phyloP scores from a whole-genome alignment of 2,797 vertebrate species.

The Chelmon rostratus region DNA sequence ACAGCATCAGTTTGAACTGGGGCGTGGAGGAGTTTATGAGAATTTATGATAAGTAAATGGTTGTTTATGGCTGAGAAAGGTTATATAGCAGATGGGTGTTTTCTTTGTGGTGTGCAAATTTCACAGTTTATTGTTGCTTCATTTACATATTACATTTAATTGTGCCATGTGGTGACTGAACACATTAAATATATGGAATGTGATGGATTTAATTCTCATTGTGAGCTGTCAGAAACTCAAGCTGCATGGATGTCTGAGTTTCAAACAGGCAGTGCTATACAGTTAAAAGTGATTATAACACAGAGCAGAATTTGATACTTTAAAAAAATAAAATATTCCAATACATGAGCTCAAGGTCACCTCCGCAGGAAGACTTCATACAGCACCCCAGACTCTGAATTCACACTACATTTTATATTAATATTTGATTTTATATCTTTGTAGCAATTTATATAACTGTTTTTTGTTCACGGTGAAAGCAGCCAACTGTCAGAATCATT shows the following conservation, averaged over 20 bases:
- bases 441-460: slow-evolving; percentile 41
- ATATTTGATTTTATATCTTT: slow-evolving; percentile 56
- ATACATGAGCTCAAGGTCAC: slow-evolving; percentile 64
- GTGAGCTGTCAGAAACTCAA: slow-evolving; percentile 38
- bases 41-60: slow-evolving; percentile 66
- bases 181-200: slow-evolving; percentile 16
- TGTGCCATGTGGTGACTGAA: slow-evolving; percentile 3
- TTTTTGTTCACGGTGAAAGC: slow-evolving; percentile 47
- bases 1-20: slow-evolving; percentile 64
- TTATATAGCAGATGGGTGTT: slow-evolving; percentile 70
- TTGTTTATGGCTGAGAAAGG: slow-evolving; percentile 65
- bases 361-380: slow-evolving; percentile 25
- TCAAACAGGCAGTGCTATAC: slow-evolving; percentile 14
- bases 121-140: slow-evolving; percentile 18
- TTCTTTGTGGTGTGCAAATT: slow-evolving; percentile 38
- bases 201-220: slow-evolving; percentile 46
- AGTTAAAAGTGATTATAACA: slow-evolving; percentile 39
- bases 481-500: slow-evolving; percentile 56
- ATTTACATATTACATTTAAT: slow-evolving; percentile 60
- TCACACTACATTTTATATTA: slow-evolving; percentile 48
- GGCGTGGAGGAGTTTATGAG: slow-evolving; percentile 56
- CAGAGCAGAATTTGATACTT: slow-evolving; percentile 35
- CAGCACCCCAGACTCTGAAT: slow-evolving; percentile 36
- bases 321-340: slow-evolving; percentile 21
- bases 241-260: slow-evolving; percentile 26